Base-by-base conservation (phyloP, 2,797 vertebrate species). In the Nothura maculosa region DNA sequence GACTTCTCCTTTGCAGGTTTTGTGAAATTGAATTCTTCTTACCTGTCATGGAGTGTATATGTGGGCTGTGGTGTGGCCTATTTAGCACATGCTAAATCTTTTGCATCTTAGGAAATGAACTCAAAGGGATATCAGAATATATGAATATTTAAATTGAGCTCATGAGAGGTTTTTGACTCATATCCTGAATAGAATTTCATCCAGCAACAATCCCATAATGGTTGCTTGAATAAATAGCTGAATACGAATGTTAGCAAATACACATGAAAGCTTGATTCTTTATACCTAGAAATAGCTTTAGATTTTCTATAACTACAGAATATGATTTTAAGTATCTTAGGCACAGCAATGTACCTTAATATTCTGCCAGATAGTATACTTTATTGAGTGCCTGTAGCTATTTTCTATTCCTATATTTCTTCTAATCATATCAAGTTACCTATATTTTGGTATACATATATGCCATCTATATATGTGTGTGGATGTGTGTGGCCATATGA, bases 371-470 rank as follows among this genome's bases (percentile, higher is more conserved):
- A 38, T 3, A 20, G 4, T 54, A 58, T n/a, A 6, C 38, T 81
- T 63, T 73, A 34, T 42, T 81, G 62, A 74, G 5, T 80, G 6
- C 5, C 18, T 60, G 16, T 58, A 81, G 40, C 38, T 60, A 55
- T 13, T 43, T 92, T 62, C 19, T 55, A 6, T 82, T 77, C 45
- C 24, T 92, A 85, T 45, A 32, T 79, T 89, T 86, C 40, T 87
- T 86, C 32, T 80, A 57, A 25, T 6, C 47, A 0, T 16, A 10
- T 7, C 10, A 27, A 25, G 28, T 22, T 50, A 75, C 19, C 5
- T n/a, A 52, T 7, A 11, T 57, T 84, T 84, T 69, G 43, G 17
- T 36, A 54, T 9, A 63, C 28, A 8, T 27, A 2, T 3, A 5
- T 67, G n/a, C 32, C 22, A 12, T 43, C 55, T 36, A 12, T 64